Evolutionary conservation across 2,797 vertebrate species (phyloP).

Genomic region (Muscicapa striata): DNA sequence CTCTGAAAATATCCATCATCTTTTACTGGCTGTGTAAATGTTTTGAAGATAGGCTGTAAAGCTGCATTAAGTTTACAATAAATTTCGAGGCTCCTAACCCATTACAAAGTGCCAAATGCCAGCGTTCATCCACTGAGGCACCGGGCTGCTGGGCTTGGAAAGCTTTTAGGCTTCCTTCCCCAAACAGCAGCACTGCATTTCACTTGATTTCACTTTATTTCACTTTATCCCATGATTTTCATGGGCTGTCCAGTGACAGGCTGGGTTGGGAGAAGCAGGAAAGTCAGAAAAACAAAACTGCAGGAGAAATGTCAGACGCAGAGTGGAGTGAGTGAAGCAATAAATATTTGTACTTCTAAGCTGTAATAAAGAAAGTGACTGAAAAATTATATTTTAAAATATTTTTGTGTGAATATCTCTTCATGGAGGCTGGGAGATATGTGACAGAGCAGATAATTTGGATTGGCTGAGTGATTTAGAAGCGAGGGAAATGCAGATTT

Average conservation of each 20-base stretch:
- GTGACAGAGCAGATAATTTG: background rate
- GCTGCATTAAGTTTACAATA: constrained; percentile 43
- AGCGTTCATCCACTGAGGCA: background rate
- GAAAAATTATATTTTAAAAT: background rate
- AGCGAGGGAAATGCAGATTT: background rate
- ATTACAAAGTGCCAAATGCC: constrained; percentile 16
- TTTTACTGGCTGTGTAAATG: constrained; percentile 64
- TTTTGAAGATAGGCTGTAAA: constrained; percentile 58
- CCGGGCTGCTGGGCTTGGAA: background rate
- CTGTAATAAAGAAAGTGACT: background rate
- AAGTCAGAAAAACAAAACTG: background rate
- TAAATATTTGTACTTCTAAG: background rate
- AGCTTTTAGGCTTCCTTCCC: background rate
- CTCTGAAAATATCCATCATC: constrained; percentile 57
- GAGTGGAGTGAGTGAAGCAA: background rate
- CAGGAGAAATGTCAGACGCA: background rate
- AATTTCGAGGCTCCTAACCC: constrained; percentile 27
- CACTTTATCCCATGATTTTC: background rate
- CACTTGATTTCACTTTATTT: background rate
- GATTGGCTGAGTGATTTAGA: background rate
- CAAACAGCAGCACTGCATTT: background rate
- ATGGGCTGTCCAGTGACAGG: background rate
- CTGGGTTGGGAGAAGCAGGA: background rate
- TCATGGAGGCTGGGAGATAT: accelerated
- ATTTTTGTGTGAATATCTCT: background rate